phyloP scores from a whole-genome alignment of 2,113 vertebrate genomes.

The Phyllostomus discolor region DNA sequence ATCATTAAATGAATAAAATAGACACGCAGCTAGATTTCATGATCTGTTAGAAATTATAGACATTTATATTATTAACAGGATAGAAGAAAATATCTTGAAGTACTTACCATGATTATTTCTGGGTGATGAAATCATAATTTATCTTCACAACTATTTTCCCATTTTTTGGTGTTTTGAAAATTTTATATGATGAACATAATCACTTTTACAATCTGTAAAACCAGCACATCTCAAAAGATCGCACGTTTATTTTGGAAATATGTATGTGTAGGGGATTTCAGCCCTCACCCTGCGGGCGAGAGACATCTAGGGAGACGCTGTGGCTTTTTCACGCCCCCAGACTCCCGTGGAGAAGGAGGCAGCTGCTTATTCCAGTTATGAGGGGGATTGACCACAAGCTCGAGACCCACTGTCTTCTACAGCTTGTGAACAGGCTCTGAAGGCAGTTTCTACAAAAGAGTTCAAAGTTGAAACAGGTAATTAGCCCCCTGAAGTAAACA shows the following conservation, averaged over 20 bases:
- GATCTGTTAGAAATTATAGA: slow-evolving; percentile 6
- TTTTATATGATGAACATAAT: neutral
- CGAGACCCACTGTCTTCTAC: neutral
- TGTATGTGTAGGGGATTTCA: neutral
- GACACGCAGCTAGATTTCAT: neutral
- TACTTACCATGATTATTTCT: neutral
- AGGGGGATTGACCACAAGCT: neutral
- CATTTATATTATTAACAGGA: neutral
- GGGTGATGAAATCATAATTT: neutral
- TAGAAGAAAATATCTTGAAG: neutral
- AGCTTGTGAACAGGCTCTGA: neutral
- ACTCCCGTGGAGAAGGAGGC: neutral
- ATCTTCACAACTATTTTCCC: neutral
- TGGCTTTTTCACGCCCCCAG: neutral
- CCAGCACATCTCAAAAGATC: neutral
- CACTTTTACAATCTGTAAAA: neutral
- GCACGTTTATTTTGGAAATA: neutral
- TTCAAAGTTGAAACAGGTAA: neutral
- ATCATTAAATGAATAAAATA: slow-evolving; percentile 4
- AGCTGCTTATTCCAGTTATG: neutral
- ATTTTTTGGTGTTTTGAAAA: neutral
- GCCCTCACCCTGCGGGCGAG: neutral
- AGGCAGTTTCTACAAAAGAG: neutral
- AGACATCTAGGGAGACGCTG: neutral
- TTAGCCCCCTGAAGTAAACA: neutral